A percentile compares a stretch with the other conserved stretches of the same genome.
Evolutionary conservation across 2,888 invertebrate species (phyloP).

Genomic region (Miltochrista miniata): DNA sequence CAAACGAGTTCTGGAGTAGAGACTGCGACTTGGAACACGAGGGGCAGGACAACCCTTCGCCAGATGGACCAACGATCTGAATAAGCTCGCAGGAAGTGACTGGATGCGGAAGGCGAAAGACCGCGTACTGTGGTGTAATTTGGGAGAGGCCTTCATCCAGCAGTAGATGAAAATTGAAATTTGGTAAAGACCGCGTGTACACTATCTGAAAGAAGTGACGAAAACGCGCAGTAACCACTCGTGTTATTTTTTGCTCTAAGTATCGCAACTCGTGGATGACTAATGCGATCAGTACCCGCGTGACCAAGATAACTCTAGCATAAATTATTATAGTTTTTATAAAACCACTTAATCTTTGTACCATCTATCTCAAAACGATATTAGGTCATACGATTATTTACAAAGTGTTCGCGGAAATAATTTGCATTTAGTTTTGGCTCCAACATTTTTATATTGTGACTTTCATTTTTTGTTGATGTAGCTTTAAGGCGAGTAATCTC

Average conservation of each 20-base stretch:
- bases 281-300: slow-evolving; percentile 11
- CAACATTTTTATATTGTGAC: neutral
- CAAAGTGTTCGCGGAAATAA: neutral
- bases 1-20: too few relatives aligned
- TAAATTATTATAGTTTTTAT: slow-evolving; percentile 1
- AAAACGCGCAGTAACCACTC: slow-evolving; percentile 21
- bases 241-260: slow-evolving; percentile 26
- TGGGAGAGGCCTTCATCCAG: too few relatives aligned
- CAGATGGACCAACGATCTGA: too few relatives aligned
- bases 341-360: neutral
- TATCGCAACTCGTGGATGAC: slow-evolving; percentile 10
- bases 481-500: too few relatives aligned
- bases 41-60: too few relatives aligned
- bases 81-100: too few relatives aligned
- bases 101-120: too few relatives aligned
- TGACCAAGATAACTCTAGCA: slow-evolving; percentile 5
- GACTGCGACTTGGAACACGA: too few relatives aligned
- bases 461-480: too few relatives aligned
- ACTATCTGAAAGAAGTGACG: neutral
- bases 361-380: neutral
- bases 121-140: too few relatives aligned
- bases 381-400: neutral
- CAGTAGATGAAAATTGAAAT: too few relatives aligned
- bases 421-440: neutral
- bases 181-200: neutral